Base-by-base conservation (phyloP, 2,888 invertebrate species). In the Molanna angustata region DNA sequence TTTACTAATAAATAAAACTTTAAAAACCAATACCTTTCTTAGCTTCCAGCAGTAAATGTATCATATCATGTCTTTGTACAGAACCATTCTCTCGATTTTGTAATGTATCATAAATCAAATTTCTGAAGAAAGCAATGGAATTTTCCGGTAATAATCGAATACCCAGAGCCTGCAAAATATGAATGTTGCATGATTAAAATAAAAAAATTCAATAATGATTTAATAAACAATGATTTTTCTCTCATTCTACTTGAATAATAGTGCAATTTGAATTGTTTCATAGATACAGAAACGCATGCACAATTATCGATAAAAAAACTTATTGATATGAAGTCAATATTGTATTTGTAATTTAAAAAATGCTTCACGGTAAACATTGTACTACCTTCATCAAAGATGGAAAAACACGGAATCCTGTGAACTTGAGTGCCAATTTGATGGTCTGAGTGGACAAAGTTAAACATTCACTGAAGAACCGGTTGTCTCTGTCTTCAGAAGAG, bases 381-480 rank as follows among this genome's bases (percentile, higher is more conserved):
- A n/a, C 14, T 33, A 58, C 58, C 49, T 56, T 56, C 58, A 58
- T 58, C 1, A 47, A 14, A 11, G 33, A 49, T 2, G 58, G 58
- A 18, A 58, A 52, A 11, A 46, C 7, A 32, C 53, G 35, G 13
- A 52, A 56, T 1, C 49, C 55, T 2, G 48, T 32, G 43, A 56
- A 56, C 20, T 52, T 58, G 9, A 56, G 11, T n/a, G 52, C 20
- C 4, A 56, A 11, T 27, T 11, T 17, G 2, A 58, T 20, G 3
- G 18, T 51, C 7, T 22, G n/a, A 1, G 4, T 37, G 4, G 49
- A 31, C 1, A 58, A 7, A 9, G 64, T 67, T 65, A 72, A 67
- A 0, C 74, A 76, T 35, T 72, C 67, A 31, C 64, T 60, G 64
- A 72, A 77, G 61, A 80, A 76, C 49, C 70, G 68, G 62, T 79